Base-by-base conservation (phyloP, 1,140 invertebrate species). In the Procambarus virginalis region DNA sequence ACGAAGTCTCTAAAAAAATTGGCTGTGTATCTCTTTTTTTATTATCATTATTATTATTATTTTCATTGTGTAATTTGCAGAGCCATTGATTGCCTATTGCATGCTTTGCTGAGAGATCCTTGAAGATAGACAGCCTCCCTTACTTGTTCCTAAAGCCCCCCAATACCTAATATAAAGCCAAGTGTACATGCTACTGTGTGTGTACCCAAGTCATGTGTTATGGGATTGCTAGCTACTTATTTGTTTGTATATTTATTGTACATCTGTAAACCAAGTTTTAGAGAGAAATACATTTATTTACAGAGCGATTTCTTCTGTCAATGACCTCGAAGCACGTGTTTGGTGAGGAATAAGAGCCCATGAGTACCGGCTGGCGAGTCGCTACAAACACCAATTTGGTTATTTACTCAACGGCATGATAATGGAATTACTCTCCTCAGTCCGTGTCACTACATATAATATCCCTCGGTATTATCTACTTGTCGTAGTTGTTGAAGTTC, bases 191-290 rank as follows among this genome's bases (percentile, higher is more conserved):
- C 76, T 55, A 78, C 20, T 48, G 14, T 73, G 34, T 73, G 68
- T 73, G 34, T 34, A 34, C 34, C 68, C 34, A 73, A 84, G 82
- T 84, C 82, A 83, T 77, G 70, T 84, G 88, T 84, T 64, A 48
- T 64, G 80, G 80, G 73, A 73, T 51, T 89, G 81, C 81, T 89
- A 87, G 88, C 81, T 75, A 89, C 81, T 77, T 83, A 89, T 83
- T 76, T 79, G 88, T 84, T 89, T 84, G 87, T 89, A 89, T 89
- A 89, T 89, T 89, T 89, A 89, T 84, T 84, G 81, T 84, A 89
- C 73, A 89, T 89, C 88, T 89, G 88, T 89, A 89, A 82, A 78
- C 88, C 88, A 84, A 89, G 88, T 89, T 89, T 89, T 89, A 89
- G 88, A 89, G 88, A 77, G 75, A 89, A 89, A 84, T 78, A 77